Evolutionary conservation across 2,113 vertebrate genomes (phyloP).

Genomic region (Perca flavescens): DNA sequence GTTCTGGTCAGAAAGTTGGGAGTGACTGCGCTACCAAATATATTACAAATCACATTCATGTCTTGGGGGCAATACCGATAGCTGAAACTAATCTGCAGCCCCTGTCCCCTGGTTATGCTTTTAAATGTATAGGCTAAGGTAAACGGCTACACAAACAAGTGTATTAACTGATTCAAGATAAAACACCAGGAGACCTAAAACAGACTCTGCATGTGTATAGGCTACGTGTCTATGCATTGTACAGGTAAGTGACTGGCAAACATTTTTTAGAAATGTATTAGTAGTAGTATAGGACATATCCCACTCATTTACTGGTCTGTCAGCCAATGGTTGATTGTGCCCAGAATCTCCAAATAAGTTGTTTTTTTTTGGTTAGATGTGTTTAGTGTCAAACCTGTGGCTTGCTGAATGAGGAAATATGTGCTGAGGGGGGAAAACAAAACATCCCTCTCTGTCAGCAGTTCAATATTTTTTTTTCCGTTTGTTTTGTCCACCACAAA

Average conservation of each 20-base stretch:
- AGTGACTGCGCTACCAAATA: background rate
- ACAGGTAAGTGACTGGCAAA: background rate
- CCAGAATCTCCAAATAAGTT: background rate
- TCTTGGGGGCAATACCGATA: background rate
- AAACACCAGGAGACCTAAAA: background rate
- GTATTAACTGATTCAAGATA: background rate
- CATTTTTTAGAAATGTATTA: background rate
- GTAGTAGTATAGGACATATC: background rate
- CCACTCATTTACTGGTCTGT: background rate
- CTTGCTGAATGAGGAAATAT: slow-evolving; percentile 26
- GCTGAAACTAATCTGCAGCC: background rate
- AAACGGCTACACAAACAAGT: background rate
- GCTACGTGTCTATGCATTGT: background rate
- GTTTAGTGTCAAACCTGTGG: slow-evolving; percentile 1
- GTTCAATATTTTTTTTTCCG: too few species aligned
- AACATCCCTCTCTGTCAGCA: slow-evolving; percentile 16
- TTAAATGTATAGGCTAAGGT: background rate
- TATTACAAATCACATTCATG: background rate
- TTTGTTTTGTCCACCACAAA: background rate
- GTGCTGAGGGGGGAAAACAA: background rate
- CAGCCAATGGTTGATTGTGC: background rate
- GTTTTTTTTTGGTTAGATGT: background rate
- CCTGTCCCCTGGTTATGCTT: background rate
- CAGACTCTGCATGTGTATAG: background rate
- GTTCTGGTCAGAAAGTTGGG: background rate